Conservation (phyloP, 2,113 vertebrate genomes). For the Todiramphus chloris region DNA sequence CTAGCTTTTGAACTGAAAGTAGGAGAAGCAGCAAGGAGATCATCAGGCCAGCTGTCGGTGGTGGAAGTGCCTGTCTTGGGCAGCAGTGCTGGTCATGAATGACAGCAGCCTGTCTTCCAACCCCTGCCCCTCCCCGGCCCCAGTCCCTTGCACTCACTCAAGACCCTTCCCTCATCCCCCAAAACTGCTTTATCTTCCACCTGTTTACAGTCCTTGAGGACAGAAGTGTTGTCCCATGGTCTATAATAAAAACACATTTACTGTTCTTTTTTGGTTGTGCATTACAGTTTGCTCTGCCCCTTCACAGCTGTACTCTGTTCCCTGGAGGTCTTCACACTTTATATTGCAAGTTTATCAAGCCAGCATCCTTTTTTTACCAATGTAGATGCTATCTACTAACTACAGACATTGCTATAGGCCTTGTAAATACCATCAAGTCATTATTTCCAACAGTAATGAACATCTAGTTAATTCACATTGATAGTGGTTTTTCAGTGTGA, state of each 20-base stretch:
- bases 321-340: not conserved
- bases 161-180: not conserved
- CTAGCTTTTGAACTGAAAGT: not conserved
- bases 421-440: not conserved
- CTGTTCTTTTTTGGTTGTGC: not conserved
- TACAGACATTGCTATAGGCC: no score
- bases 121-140: accelerated
- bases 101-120: not conserved
- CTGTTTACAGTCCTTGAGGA: not conserved
- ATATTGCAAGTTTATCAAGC: not conserved
- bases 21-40: not conserved
- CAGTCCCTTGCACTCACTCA: accelerated
- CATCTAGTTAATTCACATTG: not conserved
- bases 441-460: not conserved
- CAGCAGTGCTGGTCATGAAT: not conserved
- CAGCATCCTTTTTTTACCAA: not conserved
- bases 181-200: not conserved
- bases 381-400: not conserved
- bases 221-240: not conserved
- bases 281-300: not conserved
- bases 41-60: accelerated
- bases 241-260: not conserved
- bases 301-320: not conserved
- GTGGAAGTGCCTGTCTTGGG: not conserved
- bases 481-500: not conserved